Evolutionary conservation across 2,888 invertebrate genomes (phyloP).

Genomic region (Conomelus anceps): DNA sequence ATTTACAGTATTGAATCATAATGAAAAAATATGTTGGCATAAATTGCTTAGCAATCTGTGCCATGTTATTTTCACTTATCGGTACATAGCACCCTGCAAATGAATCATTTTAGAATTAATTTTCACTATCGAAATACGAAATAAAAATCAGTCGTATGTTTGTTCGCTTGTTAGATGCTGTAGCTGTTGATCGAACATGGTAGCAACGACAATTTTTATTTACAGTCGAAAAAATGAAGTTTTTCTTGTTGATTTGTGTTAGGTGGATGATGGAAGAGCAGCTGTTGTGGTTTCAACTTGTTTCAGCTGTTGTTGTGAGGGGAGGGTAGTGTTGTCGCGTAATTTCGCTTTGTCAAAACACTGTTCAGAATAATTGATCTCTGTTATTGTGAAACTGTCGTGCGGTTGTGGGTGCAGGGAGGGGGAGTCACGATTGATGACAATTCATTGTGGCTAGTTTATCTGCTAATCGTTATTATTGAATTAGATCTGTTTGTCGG

Average conservation of each 20-base stretch:
- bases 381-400: neutral
- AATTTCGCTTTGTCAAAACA: neutral
- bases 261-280: neutral
- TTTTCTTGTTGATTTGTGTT: neutral
- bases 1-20: too few species aligned
- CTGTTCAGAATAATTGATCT: neutral
- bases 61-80: neutral
- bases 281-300: neutral
- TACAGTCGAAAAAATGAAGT: neutral
- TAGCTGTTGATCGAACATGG: neutral
- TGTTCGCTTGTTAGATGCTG: neutral
- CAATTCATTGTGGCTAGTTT: neutral
- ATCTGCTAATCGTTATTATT: conserved; percentile 1
- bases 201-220: neutral
- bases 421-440: neutral
- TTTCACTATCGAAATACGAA: neutral
- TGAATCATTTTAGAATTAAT: neutral
- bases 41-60: too few species aligned
- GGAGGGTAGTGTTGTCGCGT: neutral
- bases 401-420: neutral
- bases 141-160: neutral
- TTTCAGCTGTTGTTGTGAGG: too few species aligned
- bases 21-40: too few species aligned
- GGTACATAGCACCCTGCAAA: neutral
- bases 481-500: neutral